These are phyloP conservation scores for Bradypodion pumilum DNA, from an alignment of 2,797 vertebrate genomes.

Conservation along the genomic window DNA sequence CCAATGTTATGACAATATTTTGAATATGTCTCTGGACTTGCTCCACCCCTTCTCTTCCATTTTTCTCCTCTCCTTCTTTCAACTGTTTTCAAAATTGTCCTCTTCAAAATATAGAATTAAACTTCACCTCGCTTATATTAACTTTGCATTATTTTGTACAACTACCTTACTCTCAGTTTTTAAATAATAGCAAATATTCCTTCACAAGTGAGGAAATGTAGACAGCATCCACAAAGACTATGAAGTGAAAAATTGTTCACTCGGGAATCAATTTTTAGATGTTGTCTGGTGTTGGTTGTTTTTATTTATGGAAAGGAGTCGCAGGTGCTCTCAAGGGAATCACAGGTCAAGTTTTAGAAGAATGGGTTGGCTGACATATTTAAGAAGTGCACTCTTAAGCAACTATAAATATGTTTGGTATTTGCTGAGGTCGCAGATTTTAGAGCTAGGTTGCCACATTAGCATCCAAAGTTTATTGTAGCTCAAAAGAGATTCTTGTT, in stretches of 20 bases:
- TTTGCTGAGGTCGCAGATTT: conserved; percentile 49
- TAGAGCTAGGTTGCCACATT: conserved; percentile 33
- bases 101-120: neutral
- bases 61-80: accelerated
- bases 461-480: conserved; percentile 43
- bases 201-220: neutral
- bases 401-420: conserved; percentile 44
- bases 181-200: neutral
- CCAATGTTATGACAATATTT: too few relatives aligned
- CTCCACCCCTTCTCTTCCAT: too few relatives aligned
- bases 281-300: neutral
- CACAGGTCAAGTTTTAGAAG: neutral
- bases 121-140: neutral
- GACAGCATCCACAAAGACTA: neutral
- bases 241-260: neutral
- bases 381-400: conserved; percentile 28
- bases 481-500: conserved; percentile 46
- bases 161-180: neutral
- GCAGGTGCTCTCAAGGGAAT: conserved; percentile 25
- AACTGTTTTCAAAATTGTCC: conserved; percentile 8
- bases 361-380: conserved; percentile 19
- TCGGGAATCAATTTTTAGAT: conserved; percentile 22
- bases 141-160: neutral
- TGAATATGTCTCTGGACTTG: too few relatives aligned
- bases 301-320: neutral